Evolutionary conservation across 2,113 vertebrate species (phyloP).

Genomic region (Axis porcinus): DNA sequence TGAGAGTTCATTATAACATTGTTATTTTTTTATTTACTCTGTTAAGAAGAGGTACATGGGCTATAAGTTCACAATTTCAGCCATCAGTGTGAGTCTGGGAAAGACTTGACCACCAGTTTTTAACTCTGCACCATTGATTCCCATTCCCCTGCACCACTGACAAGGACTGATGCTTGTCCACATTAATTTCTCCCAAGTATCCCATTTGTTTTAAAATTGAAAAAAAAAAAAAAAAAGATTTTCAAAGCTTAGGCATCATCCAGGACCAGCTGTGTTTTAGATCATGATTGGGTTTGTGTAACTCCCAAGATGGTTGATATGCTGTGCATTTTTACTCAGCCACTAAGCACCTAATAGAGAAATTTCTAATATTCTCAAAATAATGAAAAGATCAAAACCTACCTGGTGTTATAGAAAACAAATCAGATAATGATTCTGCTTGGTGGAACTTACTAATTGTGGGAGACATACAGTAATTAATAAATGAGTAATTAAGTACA

Average conservation of each 20-base stretch:
- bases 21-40: constrained; percentile 38
- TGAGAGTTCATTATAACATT: constrained; percentile 80
- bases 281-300: neutral
- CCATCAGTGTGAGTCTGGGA: neutral
- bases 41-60: neutral
- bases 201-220: constrained; percentile 41
- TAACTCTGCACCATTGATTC: constrained; percentile 5
- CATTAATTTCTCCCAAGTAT: constrained; percentile 43
- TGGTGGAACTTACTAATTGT: neutral
- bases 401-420: neutral
- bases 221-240: neutral
- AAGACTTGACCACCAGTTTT: constrained; percentile 4
- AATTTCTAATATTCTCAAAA: neutral
- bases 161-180: neutral
- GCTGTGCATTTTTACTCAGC: neutral
- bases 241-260: neutral
- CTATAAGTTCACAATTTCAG: neutral
- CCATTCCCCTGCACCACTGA: neutral
- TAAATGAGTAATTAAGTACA: neutral
- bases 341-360: neutral
- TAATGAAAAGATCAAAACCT: neutral
- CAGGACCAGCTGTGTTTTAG: neutral
- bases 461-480: neutral
- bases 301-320: neutral
- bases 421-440: neutral